Conservation (phyloP, 37 sponge, comb jelly and placozoan genomes). For the Sycon ciliatum region DNA sequence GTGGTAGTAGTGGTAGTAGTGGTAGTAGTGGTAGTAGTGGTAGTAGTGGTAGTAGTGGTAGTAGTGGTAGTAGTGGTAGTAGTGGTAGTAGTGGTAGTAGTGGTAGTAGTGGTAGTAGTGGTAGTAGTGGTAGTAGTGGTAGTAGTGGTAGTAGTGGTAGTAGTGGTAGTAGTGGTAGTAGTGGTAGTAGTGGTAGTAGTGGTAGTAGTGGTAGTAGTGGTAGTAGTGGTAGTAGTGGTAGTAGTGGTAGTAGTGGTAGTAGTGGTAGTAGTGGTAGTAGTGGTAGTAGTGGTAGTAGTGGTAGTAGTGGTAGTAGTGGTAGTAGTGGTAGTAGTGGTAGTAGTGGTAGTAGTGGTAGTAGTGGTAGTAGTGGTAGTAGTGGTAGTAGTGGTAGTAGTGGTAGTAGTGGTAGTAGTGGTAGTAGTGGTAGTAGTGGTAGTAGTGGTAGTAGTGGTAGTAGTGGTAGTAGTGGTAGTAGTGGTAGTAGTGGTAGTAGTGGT, state of each 20-base stretch:
- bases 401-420: conserved; percentile 8
- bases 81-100: conserved; percentile 9
- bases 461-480: conserved; percentile 9
- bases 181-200: conserved; percentile 9
- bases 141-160: conserved; percentile 9
- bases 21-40: conserved; percentile 9
- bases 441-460: conserved; percentile 9
- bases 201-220: conserved; percentile 9
- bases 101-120: conserved; percentile 9
- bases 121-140: conserved; percentile 9
- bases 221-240: conserved; percentile 8
- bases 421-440: conserved; percentile 9
- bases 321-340: conserved; percentile 9
- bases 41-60: conserved; percentile 8
- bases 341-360: conserved; percentile 8
- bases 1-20: conserved; percentile 9
- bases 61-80: conserved; percentile 9
- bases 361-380: conserved; percentile 9
- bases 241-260: conserved; percentile 9
- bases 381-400: conserved; percentile 9
- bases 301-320: conserved; percentile 9
- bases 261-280: conserved; percentile 9
- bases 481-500: conserved; percentile 9
- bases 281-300: conserved; percentile 9
- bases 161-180: conserved; percentile 8